Conservation (phyloP, 1,140 invertebrate genomes). For the Carposina sasakii region DNA sequence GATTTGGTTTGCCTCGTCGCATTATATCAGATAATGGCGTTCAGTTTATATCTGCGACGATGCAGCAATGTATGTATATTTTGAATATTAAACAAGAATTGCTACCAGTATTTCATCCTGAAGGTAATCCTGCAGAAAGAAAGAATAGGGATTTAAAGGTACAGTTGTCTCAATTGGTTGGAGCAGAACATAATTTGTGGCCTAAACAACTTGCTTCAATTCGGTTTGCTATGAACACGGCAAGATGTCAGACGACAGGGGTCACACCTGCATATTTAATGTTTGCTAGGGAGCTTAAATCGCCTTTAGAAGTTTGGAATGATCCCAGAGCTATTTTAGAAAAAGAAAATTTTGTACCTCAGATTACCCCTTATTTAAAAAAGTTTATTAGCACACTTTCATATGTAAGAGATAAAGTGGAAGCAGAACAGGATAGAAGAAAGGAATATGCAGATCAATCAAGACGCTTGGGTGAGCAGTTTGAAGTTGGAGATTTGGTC, state of each 20-base stretch:
- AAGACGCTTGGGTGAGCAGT: background rate
- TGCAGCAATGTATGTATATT: constrained; percentile 33
- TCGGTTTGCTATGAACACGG: constrained; percentile 28
- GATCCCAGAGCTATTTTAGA: constrained; percentile 29
- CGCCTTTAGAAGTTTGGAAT: too few species aligned
- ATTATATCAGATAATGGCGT: constrained; percentile 34
- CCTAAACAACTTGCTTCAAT: constrained; percentile 17
- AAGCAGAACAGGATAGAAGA: background rate
- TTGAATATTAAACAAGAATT: constrained; percentile 31
- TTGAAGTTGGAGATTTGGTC: background rate
- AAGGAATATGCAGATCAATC: background rate
- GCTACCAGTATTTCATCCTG: constrained; percentile 20
- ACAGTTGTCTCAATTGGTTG: constrained; percentile 16
- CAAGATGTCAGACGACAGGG: constrained; percentile 31
- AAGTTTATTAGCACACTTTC: background rate
- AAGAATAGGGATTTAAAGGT: constrained; percentile 29
- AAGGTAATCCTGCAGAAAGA: constrained; percentile 25
- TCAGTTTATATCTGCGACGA: constrained; percentile 26
- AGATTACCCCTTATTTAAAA: constrained; percentile 14
- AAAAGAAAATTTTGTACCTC: constrained; percentile 32
- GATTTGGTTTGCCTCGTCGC: constrained; percentile 26
- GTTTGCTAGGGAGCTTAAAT: constrained; percentile 36
- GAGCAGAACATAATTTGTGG: constrained; percentile 16
- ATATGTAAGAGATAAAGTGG: background rate
- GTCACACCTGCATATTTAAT: constrained; percentile 49